Conservation (phyloP, 2,888 invertebrate genomes). For the Lepidocyrtoides sp. region DNA sequence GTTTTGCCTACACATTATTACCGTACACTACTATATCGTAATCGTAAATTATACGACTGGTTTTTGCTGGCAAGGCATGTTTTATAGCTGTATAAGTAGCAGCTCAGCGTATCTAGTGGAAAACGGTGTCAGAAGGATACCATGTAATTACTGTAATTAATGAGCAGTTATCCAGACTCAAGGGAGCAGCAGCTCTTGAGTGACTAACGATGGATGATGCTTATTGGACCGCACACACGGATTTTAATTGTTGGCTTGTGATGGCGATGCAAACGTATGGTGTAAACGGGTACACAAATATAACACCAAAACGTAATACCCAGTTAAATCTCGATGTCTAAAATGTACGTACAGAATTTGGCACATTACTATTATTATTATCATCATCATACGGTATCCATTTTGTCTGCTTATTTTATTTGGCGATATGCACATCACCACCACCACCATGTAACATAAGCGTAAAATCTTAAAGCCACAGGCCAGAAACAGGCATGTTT, state of each 20-base stretch:
- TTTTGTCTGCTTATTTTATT: too few species aligned
- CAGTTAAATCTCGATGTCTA: too few species aligned
- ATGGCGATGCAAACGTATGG: neutral
- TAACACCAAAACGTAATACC: neutral
- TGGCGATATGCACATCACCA: too few species aligned
- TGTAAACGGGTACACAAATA: neutral
- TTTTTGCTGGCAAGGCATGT: neutral
- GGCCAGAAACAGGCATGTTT: too few species aligned
- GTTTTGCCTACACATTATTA: too few species aligned
- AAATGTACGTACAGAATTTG: too few species aligned
- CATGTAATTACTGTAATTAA: conserved; percentile 80
- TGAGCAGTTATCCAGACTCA: conserved; percentile 74
- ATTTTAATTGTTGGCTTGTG: conserved; percentile 63
- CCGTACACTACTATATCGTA: neutral
- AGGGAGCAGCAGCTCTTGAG: conserved; percentile 68
- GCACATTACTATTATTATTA: too few species aligned
- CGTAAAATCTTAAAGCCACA: too few species aligned
- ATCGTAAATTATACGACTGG: neutral
- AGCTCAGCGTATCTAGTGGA: neutral
- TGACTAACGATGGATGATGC: conserved; percentile 76
- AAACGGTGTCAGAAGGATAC: conserved; percentile 66
- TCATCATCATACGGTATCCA: too few species aligned
- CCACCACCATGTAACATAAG: too few species aligned
- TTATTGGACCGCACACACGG: conserved; percentile 58
- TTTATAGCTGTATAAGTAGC: neutral